phyloP scores from a whole-genome alignment of 1,140 invertebrate genomes.

The Neoseiulus cucumeris region DNA sequence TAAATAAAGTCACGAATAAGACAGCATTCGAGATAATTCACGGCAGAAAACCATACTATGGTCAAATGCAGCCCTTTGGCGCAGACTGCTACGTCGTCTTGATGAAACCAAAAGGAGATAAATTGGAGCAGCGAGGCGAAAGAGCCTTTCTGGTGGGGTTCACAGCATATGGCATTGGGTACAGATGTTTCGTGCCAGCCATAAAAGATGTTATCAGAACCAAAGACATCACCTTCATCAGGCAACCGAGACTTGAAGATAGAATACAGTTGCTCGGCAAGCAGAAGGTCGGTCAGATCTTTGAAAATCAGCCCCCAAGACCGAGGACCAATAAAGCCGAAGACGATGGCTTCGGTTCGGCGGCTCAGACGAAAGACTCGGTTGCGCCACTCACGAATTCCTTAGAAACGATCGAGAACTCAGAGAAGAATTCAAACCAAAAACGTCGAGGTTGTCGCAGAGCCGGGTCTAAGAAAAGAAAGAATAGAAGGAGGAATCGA shows the following conservation, averaged over 20 bases:
- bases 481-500: no score
- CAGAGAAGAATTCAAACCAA: no score
- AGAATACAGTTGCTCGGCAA: no score
- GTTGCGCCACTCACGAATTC: no score
- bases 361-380: no score
- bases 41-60: background rate
- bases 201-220: conserved; percentile 17
- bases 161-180: background rate
- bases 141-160: background rate
- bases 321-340: no score
- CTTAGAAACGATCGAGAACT: no score
- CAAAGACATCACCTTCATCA: conserved; percentile 22
- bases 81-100: background rate
- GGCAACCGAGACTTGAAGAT: conserved; percentile 21
- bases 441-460: no score
- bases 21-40: background rate
- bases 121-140: background rate
- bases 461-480: no score
- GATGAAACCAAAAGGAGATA: background rate
- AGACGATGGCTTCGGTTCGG: no score
- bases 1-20: background rate
- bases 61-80: background rate
- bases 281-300: no score
- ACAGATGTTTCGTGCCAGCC: background rate
- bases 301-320: no score